Evolutionary conservation across 2,797 vertebrate species (phyloP).

Genomic region (Sebastes nivosus): DNA sequence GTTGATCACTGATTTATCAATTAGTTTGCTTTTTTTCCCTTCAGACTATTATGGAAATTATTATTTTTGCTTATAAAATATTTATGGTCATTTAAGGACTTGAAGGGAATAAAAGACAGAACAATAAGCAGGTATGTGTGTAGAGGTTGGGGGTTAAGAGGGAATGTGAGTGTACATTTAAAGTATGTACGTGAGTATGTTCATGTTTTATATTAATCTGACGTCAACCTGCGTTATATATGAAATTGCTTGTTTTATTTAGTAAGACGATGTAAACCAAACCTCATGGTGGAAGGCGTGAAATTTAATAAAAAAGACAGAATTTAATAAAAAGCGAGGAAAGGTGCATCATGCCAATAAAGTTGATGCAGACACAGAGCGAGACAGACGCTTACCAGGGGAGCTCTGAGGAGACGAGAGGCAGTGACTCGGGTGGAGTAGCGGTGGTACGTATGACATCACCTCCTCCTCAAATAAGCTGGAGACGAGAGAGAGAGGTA

Average conservation of each 20-base stretch:
- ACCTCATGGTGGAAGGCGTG: background rate
- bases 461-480: slow-evolving; percentile 99
- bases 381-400: slow-evolving; percentile 84
- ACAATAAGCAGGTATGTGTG: background rate
- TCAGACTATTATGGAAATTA: background rate
- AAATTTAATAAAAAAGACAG: slow-evolving; percentile 21
- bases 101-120: background rate
- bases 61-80: background rate
- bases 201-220: background rate
- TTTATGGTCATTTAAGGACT: background rate
- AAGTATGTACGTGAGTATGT: background rate
- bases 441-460: slow-evolving; percentile 97
- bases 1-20: background rate
- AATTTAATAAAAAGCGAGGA: slow-evolving; percentile 37
- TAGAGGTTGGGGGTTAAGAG: background rate
- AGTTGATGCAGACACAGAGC: background rate
- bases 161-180: background rate
- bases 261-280: background rate
- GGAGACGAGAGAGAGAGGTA: slow-evolving; percentile 40
- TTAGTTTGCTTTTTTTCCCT: background rate
- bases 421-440: slow-evolving; percentile 93
- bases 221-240: background rate
- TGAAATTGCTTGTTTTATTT: slow-evolving; percentile 4
- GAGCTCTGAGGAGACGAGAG: slow-evolving; percentile 97
- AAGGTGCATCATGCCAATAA: background rate